A percentile compares a stretch with the other conserved stretches of the same genome.
These are phyloP conservation scores for Tyrannus savana DNA, from an alignment of 2,113 vertebrate genomes.

Conservation along the genomic window DNA sequence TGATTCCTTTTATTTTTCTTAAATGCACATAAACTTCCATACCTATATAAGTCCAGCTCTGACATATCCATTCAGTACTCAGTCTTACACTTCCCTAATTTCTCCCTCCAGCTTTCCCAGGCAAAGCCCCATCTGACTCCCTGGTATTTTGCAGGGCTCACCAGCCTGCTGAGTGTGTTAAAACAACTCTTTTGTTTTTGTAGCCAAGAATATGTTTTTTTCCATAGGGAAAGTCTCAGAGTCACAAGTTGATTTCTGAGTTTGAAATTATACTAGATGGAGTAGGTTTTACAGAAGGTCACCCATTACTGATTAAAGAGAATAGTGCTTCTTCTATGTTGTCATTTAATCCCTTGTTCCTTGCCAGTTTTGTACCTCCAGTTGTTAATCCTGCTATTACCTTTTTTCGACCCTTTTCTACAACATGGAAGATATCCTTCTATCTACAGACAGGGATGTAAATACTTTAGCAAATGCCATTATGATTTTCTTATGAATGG, in stretches of 20 bases:
- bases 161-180: too few relatives aligned
- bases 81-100: not conserved
- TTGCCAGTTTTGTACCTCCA: not conserved
- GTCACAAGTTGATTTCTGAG: not conserved
- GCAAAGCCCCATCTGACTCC: not conserved
- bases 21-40: not conserved
- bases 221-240: not conserved
- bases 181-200: not conserved
- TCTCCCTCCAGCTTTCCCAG: not conserved
- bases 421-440: not conserved
- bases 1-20: not conserved
- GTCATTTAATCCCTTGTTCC: not conserved
- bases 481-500: not conserved
- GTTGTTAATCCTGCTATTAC: not conserved
- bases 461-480: not conserved
- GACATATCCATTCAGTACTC: not conserved
- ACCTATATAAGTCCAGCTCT: not conserved
- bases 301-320: not conserved
- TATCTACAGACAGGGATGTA: not conserved
- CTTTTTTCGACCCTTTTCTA: not conserved
- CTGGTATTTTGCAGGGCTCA: not conserved
- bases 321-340: not conserved
- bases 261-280: not conserved
- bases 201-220: not conserved
- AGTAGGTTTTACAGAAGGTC: not conserved